Evolutionary conservation across 2,888 invertebrate species (phyloP).

Genomic region (Argyresthia goedartella): DNA sequence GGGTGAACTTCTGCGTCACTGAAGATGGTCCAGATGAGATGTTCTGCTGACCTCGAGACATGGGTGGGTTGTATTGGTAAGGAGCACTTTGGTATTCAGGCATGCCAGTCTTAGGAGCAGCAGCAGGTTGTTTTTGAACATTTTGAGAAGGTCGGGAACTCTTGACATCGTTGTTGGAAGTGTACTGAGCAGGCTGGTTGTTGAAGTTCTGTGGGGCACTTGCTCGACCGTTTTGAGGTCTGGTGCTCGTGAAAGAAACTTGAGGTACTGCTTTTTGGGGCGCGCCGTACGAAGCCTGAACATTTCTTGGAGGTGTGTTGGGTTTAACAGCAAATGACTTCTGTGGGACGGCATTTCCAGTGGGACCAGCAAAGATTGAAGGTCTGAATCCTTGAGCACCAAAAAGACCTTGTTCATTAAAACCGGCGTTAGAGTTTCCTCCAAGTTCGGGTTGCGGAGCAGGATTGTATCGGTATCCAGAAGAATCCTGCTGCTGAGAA

Average conservation of each 20-base stretch:
- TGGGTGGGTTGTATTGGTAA: constrained; percentile 29
- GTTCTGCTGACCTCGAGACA: too few relatives aligned
- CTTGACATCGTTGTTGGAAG: too few relatives aligned
- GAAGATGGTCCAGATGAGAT: too few relatives aligned
- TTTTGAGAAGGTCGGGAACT: too few relatives aligned
- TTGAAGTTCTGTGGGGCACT: background rate
- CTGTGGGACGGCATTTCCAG: background rate
- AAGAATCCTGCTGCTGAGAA: background rate
- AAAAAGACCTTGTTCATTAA: too few relatives aligned
- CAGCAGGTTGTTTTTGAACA: background rate
- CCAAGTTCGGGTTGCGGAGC: constrained; percentile 16
- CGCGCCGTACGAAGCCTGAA: background rate
- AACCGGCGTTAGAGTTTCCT: background rate
- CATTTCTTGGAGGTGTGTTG: background rate
- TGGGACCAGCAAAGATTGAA: too few relatives aligned
- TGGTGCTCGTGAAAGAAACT: background rate
- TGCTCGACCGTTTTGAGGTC: too few relatives aligned
- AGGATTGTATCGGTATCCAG: constrained; percentile 13
- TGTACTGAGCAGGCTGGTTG: background rate
- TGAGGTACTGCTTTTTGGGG: background rate
- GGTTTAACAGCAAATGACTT: background rate
- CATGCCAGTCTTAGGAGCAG: background rate
- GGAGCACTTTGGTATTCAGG: constrained; percentile 19
- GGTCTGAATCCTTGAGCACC: background rate
- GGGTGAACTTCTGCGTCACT: too few relatives aligned